Base-by-base conservation (phyloP, 1,140 invertebrate genomes). In the Magallana gigas region DNA sequence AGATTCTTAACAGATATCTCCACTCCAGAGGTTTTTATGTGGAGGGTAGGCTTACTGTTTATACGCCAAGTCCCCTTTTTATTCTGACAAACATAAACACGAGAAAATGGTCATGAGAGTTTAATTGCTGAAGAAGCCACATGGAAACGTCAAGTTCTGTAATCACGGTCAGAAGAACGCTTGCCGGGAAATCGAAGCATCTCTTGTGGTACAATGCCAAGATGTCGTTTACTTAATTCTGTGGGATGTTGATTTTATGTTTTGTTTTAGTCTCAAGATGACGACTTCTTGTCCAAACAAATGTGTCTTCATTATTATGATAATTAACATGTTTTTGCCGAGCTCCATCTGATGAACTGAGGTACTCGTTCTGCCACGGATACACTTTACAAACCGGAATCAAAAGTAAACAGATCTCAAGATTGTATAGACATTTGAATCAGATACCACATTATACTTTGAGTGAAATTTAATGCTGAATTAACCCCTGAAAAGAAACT, bases 171-270 rank as follows among this genome's bases (percentile, higher is more conserved):
- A 12, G 68, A 29, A 36, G 23, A 76, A 76, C 36, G 18, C 23
- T 76, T 29, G 36, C 68, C 23, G 23, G 18, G 23, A 76, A 76
- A 76, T 76, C 36, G 68, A 18, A 76, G 68, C 68, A 76, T 23
- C 14, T 12, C 68, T 76, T 12, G 18, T 76, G 68, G 68, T 76
- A 76, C 68, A 76, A 76, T 76, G 68, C 68, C 68, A 76, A 76
- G 23, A 76, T 76, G 68, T 76, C 68, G 68, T 76, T 76, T 76
- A 76, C 68, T 76, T 76, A 76, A 76, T 76, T 76, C 68, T 29
- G 68, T 36, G 36, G 36, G 68, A 76, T 76, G 68, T 76, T 76
- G 68, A 76, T 76, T 76, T 76, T 76, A 29, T 76, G 68, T 76
- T 76, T 76, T 76, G 68, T 76, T 76, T 76, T 76, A 76, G 68